A percentile compares a stretch with the other conserved stretches of the same genome.
Evolutionary conservation across 2,797 vertebrate genomes (phyloP).

Genomic region (Poeciliopsis paucimaculata): DNA sequence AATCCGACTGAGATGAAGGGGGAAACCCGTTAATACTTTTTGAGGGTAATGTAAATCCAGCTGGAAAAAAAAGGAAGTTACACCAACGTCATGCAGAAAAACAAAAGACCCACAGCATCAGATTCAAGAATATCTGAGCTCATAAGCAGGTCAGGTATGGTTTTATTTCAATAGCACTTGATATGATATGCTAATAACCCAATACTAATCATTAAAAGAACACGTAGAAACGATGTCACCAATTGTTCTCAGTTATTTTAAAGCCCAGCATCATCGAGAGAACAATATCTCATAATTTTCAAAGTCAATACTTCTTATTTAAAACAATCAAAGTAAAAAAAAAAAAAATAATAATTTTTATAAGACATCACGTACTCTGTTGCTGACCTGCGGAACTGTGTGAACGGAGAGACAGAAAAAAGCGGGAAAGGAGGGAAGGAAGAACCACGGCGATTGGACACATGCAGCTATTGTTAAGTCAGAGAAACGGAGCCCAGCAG

Average conservation of each 20-base stretch:
- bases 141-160: background rate
- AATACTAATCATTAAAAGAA: background rate
- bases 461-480: conserved; percentile 24
- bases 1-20: background rate
- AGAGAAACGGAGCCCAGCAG: conserved; percentile 8
- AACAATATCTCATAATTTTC: background rate
- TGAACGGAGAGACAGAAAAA: background rate
- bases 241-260: background rate
- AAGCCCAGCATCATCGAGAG: background rate
- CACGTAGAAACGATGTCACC: background rate
- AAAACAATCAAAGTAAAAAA: too few relatives aligned
- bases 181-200: background rate
- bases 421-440: background rate
- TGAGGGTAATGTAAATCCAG: background rate
- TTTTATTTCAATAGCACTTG: background rate
- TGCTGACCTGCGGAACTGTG: background rate
- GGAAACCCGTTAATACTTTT: background rate
- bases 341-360: background rate
- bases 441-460: background rate
- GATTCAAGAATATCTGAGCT: background rate
- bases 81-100: background rate
- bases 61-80: background rate
- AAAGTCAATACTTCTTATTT: background rate
- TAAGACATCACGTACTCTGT: background rate
- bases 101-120: background rate